Evolutionary conservation across 1,140 invertebrate genomes (phyloP).

Genomic region (Eupeodes corollae): DNA sequence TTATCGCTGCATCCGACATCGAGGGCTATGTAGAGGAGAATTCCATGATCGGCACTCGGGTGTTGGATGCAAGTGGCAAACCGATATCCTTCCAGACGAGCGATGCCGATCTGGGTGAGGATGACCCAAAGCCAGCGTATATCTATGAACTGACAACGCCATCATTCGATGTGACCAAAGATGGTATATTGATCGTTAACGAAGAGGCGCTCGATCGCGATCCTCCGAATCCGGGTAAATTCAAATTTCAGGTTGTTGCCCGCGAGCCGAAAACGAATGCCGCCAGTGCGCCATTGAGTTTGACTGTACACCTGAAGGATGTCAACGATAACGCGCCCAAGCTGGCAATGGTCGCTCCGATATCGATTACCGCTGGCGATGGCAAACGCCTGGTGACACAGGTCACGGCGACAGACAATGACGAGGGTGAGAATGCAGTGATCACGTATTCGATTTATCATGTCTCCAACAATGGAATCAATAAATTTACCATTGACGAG

Average conservation of each 20-base stretch:
- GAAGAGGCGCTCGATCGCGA: slow-evolving; percentile 77
- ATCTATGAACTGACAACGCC: slow-evolving; percentile 73
- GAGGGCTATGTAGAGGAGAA: slow-evolving; percentile 79
- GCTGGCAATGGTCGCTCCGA: slow-evolving; percentile 60
- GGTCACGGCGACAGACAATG: slow-evolving; percentile 73
- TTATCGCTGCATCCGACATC: slow-evolving; percentile 54
- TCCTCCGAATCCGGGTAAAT: slow-evolving; percentile 71
- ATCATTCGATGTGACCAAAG: slow-evolving; percentile 66
- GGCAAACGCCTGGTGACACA: slow-evolving; percentile 61
- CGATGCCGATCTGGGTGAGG: slow-evolving; percentile 70
- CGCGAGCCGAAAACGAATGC: slow-evolving; percentile 64
- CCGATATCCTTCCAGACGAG: slow-evolving; percentile 62
- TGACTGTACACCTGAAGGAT: slow-evolving; percentile 67
- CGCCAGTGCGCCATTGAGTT: slow-evolving; percentile 65
- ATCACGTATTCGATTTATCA: slow-evolving; percentile 77
- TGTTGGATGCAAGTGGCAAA: slow-evolving; percentile 52
- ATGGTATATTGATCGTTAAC: slow-evolving; percentile 63
- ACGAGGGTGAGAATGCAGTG: slow-evolving; percentile 70
- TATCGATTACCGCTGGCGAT: slow-evolving; percentile 71
- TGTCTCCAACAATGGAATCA: slow-evolving; percentile 77
- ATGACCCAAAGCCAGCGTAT: slow-evolving; percentile 63
- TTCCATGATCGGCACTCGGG: slow-evolving; percentile 67
- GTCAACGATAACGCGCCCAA: slow-evolving; percentile 76
- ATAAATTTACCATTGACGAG: slow-evolving; percentile 76
- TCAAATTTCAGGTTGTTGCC: slow-evolving; percentile 67